A percentile compares a stretch with the other conserved stretches of the same genome.
These are phyloP conservation scores for Cervus canadensis DNA, from an alignment of 2,113 vertebrate genomes.

Conservation along the genomic window DNA sequence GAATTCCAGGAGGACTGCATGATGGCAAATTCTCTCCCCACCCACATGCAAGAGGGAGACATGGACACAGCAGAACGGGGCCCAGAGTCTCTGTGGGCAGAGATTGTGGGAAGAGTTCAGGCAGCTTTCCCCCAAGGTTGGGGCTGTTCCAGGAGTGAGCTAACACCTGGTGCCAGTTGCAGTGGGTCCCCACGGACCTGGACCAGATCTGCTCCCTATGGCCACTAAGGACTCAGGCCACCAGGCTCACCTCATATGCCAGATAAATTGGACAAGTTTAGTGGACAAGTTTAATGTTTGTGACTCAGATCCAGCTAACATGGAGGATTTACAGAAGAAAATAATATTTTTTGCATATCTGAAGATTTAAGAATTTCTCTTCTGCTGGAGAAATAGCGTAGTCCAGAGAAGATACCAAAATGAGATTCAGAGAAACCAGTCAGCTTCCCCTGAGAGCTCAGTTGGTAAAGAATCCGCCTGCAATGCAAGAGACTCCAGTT, in stretches of 20 bases:
- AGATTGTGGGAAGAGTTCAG: not conserved
- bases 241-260: not conserved
- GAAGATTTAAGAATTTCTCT: not conserved
- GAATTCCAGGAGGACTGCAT: not conserved
- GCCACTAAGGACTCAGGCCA: not conserved
- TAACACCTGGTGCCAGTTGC: not conserved
- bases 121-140: not conserved
- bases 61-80: not conserved
- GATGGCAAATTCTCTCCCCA: not conserved
- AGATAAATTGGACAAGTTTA: not conserved
- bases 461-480: not conserved
- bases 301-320: not conserved
- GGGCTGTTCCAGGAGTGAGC: not conserved
- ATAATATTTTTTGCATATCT: not conserved
- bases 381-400: not conserved
- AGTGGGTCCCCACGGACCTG: not conserved
- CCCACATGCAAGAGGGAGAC: not conserved
- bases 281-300: not conserved
- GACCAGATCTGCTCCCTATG: not conserved
- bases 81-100: not conserved
- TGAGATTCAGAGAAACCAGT: not conserved
- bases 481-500: not conserved
- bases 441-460: not conserved
- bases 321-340: not conserved
- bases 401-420: not conserved